A percentile compares a stretch with the other conserved stretches of the same genome.
Evolutionary conservation across 2,113 vertebrate species (phyloP).

Genomic region (Oncorhynchus nerka): DNA sequence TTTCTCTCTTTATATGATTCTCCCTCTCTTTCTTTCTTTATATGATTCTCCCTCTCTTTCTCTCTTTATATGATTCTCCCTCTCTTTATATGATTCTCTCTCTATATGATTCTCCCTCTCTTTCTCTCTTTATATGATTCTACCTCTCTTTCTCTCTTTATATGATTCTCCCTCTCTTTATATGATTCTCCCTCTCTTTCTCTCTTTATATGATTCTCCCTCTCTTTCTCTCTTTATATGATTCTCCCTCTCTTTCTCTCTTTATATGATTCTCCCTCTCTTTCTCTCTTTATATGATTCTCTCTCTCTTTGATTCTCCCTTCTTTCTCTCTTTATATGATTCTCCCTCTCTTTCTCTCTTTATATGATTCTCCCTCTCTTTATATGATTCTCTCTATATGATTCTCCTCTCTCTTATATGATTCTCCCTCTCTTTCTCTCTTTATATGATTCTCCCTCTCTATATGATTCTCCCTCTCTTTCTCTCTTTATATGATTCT

Average conservation of each 20-base stretch:
- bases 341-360: neutral
- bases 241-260: neutral
- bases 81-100: constrained; percentile 23
- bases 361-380: constrained; percentile 30
- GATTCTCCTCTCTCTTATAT: no score
- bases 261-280: constrained; percentile 28
- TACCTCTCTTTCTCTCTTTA: neutral
- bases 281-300: constrained; percentile 3
- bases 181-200: constrained; percentile 14
- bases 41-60: neutral
- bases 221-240: no score
- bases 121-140: neutral
- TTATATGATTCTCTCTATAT: constrained; percentile 15
- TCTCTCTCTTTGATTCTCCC: constrained; percentile 22
- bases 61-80: constrained; percentile 15
- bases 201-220: neutral
- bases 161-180: constrained; percentile 29
- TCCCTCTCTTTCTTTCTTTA: no score
- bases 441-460: constrained; percentile 26
- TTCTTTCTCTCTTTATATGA: neutral
- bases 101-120: no score
- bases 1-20: neutral
- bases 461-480: constrained; percentile 20
- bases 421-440: neutral
- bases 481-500: neutral